Evolutionary conservation across 37 sponge, comb jelly and placozoan species (phyloP), one percentile per base, ranked within the genome.

Genomic region (Agelas oroides): DNA sequence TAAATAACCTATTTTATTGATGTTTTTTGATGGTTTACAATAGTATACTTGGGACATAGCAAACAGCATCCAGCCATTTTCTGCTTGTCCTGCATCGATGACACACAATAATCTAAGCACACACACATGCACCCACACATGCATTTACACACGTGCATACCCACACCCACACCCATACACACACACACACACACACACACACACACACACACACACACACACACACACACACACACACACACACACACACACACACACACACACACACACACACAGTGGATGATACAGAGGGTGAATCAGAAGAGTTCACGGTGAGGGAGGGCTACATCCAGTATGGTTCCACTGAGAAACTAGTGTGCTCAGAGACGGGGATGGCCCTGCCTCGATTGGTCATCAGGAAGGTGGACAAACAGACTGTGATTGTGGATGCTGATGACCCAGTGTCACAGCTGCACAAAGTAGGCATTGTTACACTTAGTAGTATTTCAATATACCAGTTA

Each of bases 391-490:
- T 86, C 17, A 92, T 97, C 25, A 59, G 95, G 46, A 96, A 96
- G 60, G 97, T 96, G 62, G 97, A 96, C 78, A 96, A 96, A 63
- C 97, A 96, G 75, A 88, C 89, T 17, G 97, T 94, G 19, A 65
- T 91, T 2, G 85, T 96, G 40, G 97, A 96, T 83, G 97, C 94
- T 56, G 97, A 96, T 79, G 97, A 96, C 30, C 94, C 94, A 37
- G 94, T 96, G 32, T 96, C 97, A 21, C 97, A 96, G 77, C 85
- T 96, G 18, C 97, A 96, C 81, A 96, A 96, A 90, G 96, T 92
- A 27, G 40, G 60, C 17, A 36, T 25, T 21, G 18, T 20, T 30
- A 33, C 17, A 28, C 15, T 19, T 19, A 56, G 18, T 56, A 19
- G 15, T 56, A 19, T 19, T 56, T 18, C 58, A 19, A 19, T 15